Evolutionary conservation across 1,140 invertebrate species (phyloP).

Genomic region (Scaptomyza pallida): DNA sequence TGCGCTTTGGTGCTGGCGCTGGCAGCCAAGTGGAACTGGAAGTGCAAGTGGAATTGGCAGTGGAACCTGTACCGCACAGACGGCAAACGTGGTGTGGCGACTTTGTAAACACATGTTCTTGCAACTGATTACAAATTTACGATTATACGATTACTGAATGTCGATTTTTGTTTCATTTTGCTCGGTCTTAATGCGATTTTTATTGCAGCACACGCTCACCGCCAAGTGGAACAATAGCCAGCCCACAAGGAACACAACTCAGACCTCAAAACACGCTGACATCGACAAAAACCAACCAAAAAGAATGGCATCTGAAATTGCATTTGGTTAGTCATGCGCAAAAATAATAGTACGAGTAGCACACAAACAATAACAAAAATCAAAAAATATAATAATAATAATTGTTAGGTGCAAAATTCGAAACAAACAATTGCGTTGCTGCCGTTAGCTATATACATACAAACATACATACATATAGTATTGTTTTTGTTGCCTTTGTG

Average conservation of each 20-base stretch:
- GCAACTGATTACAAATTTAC: constrained; percentile 78
- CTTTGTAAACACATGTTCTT: constrained; percentile 79
- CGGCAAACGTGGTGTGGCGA: constrained; percentile 2
- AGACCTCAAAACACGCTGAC: constrained; percentile 25
- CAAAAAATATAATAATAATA: constrained; percentile 65
- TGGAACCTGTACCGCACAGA: constrained; percentile 14
- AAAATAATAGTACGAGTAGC: constrained; percentile 61
- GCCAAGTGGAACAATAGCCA: constrained; percentile 69
- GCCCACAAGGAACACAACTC: constrained; percentile 57
- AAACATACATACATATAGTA: too few relatives aligned
- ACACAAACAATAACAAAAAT: constrained; percentile 5
- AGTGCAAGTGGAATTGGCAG: constrained; percentile 3
- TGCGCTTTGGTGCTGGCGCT: constrained; percentile 18
- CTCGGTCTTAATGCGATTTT: constrained; percentile 49
- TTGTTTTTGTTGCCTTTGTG: constrained; percentile 44
- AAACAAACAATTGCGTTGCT: constrained; percentile 42
- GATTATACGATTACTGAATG: constrained; percentile 52
- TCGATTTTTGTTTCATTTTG: constrained; percentile 64
- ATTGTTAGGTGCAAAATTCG: constrained; percentile 51
- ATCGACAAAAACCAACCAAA: constrained; percentile 48
- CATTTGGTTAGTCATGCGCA: constrained; percentile 81
- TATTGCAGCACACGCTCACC: constrained; percentile 64
- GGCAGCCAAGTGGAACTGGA: constrained; percentile 50
- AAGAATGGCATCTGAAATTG: constrained; percentile 80
- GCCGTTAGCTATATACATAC: constrained; percentile 11